Conservation (phyloP, 2,797 vertebrate species). For the Poeciliopsis infans region DNA sequence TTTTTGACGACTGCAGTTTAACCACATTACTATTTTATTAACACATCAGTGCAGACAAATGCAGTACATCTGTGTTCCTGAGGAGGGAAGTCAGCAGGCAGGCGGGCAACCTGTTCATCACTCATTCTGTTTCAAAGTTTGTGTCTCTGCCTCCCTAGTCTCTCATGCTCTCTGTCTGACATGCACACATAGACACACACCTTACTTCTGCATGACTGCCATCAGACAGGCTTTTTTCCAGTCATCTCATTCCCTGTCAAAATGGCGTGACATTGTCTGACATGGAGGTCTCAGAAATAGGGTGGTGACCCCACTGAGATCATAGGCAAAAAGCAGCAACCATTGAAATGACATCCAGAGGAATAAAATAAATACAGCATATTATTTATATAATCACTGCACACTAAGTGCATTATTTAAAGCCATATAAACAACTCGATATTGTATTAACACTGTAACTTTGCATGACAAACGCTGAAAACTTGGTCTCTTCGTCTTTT, state of each 20-base stretch:
- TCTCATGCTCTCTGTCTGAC: conserved; percentile 6
- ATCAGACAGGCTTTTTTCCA: conserved; percentile 73
- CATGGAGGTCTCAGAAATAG: conserved; percentile 10
- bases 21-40: conserved; percentile 25
- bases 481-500: neutral
- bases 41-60: conserved; percentile 23
- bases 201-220: conserved; percentile 47
- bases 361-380: neutral
- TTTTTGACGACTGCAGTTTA: conserved; percentile 35
- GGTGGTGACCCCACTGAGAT: neutral
- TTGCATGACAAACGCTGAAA: neutral
- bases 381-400: neutral
- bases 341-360: neutral
- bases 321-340: neutral
- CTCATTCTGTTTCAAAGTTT: conserved; percentile 55
- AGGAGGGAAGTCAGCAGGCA: conserved; percentile 20
- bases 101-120: conserved; percentile 41
- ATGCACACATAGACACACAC: conserved; percentile 2
- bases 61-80: conserved; percentile 29
- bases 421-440: neutral
- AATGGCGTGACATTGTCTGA: conserved; percentile 57
- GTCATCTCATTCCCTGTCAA: conserved; percentile 59
- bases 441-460: neutral
- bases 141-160: conserved; percentile 32
- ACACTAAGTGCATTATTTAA: neutral